Evolutionary conservation across 1,140 invertebrate genomes (phyloP).

Genomic region (Bombus huntii): DNA sequence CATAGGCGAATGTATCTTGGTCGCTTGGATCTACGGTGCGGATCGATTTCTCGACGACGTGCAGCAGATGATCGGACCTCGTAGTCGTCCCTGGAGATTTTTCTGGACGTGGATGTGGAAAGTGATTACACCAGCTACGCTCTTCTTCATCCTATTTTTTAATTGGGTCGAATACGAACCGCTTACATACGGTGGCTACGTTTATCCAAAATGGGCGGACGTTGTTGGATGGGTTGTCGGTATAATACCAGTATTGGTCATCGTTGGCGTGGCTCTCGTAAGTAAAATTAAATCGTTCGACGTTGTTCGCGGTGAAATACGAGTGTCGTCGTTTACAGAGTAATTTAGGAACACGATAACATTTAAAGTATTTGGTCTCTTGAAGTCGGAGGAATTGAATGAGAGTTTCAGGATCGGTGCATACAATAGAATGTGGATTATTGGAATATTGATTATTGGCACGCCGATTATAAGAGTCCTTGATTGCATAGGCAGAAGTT

Average conservation of each 20-base stretch:
- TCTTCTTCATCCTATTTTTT: conserved; percentile 91
- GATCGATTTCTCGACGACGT: conserved; percentile 91
- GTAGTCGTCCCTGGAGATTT: conserved; percentile 87
- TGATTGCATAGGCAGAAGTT: neutral
- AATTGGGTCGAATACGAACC: conserved; percentile 93
- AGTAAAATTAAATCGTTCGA: conserved; percentile 75
- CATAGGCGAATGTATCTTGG: conserved; percentile 89
- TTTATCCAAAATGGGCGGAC: conserved; percentile 91
- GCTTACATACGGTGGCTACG: conserved; percentile 87
- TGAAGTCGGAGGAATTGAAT: neutral
- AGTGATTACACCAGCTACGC: conserved; percentile 88
- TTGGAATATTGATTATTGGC: conserved; percentile 18
- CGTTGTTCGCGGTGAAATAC: neutral
- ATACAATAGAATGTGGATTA: neutral
- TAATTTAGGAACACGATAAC: conserved; percentile 82
- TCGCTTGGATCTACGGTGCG: conserved; percentile 92
- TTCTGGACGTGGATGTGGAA: conserved; percentile 93
- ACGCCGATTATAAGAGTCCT: conserved; percentile 4
- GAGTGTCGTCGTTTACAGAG: too few species aligned
- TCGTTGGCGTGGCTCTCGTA: conserved; percentile 86
- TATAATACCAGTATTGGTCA: conserved; percentile 87
- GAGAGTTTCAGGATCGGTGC: neutral
- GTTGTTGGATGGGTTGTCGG: conserved; percentile 91
- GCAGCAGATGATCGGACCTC: conserved; percentile 90
- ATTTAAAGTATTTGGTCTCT: conserved; percentile 67